phyloP scores from a whole-genome alignment of 2,113 vertebrate genomes.

The Struthidea cinerea region DNA sequence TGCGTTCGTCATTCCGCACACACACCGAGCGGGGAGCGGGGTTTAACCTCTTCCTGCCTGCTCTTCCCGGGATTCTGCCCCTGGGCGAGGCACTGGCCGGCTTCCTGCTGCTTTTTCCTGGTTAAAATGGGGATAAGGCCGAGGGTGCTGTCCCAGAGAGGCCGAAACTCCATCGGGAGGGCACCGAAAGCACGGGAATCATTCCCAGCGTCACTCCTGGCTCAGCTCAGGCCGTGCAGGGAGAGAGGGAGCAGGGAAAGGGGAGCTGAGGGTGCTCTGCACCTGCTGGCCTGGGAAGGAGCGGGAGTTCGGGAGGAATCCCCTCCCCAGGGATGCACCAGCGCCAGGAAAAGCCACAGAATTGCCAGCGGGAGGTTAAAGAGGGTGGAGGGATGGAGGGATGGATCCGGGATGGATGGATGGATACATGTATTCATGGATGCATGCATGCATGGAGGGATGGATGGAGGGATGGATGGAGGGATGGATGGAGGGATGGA shows the following conservation, averaged over 20 bases:
- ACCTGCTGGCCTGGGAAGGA: background rate
- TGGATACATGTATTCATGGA: too few species aligned
- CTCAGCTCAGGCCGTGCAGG: background rate
- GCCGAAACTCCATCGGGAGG: background rate
- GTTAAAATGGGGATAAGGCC: rapidly evolving
- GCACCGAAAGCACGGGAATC: rapidly evolving
- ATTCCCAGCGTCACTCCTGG: rapidly evolving
- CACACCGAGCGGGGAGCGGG: background rate
- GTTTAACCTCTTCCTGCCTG: slow-evolving; percentile 34
- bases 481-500: background rate
- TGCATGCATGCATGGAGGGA: background rate
- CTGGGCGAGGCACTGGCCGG: rapidly evolving
- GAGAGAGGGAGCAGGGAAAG: background rate
- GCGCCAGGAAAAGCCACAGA: background rate
- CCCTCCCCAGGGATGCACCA: too few species aligned
- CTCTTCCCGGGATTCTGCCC: background rate
- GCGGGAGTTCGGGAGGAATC: rapidly evolving
- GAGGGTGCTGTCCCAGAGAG: rapidly evolving
- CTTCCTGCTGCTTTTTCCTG: background rate
- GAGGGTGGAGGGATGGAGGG: background rate
- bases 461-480: background rate
- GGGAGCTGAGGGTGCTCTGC: background rate
- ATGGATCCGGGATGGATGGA: background rate
- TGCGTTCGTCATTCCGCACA: background rate
- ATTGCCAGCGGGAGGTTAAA: rapidly evolving